Evolutionary conservation across 2,888 invertebrate genomes (phyloP).

Genomic region (Ormyrus rosae): DNA sequence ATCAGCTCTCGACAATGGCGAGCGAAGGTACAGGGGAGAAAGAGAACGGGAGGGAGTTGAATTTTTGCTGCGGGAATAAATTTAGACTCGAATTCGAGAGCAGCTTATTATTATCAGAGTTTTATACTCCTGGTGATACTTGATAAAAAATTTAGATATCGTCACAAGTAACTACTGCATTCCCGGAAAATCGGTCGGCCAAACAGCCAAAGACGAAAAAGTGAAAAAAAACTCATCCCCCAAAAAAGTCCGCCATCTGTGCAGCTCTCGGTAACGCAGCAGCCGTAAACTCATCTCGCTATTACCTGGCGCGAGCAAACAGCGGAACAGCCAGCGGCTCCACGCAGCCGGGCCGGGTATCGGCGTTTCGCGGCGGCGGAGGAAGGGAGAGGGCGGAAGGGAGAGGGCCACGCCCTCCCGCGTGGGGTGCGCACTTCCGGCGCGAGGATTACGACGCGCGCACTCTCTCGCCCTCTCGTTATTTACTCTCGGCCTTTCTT

Average conservation of each 20-base stretch:
- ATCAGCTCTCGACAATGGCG: conserved; percentile 17
- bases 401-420: conserved; percentile 68
- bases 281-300: no score
- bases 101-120: not conserved
- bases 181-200: not conserved
- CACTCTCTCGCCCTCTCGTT: conserved; percentile 41
- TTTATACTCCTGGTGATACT: conserved; percentile 1
- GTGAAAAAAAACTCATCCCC: no score
- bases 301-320: no score
- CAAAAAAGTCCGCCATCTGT: no score
- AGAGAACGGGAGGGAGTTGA: not conserved
- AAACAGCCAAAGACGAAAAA: no score
- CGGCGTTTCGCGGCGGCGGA: not conserved
- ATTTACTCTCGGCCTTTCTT: conserved; percentile 21
- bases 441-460: conserved; percentile 63
- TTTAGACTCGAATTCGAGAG: no score
- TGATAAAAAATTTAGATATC: no score
- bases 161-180: no score
- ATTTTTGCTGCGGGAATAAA: no score
- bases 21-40: not conserved
- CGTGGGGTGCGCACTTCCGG: conserved; percentile 69
- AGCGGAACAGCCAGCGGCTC: no score
- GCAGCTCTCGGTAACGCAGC: no score
- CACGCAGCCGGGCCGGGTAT: no score
- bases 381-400: conserved; percentile 6